Evolutionary conservation across 2,888 invertebrate genomes (phyloP).

Genomic region (Ryuthela nishihirai): DNA sequence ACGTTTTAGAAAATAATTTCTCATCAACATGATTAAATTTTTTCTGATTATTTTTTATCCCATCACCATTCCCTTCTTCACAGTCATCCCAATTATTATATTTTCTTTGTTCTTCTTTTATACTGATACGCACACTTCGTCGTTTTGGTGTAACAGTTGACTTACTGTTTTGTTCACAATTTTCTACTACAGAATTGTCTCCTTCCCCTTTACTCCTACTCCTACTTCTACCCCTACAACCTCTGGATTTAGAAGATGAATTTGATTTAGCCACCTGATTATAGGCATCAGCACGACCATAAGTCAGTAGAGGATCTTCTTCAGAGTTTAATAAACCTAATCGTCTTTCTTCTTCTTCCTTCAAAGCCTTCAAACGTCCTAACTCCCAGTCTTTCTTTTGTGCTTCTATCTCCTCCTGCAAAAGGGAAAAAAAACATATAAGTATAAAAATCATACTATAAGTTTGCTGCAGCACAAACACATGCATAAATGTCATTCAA

Average conservation of each 20-base stretch:
- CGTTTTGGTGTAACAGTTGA: slow-evolving; percentile 22
- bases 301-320: slow-evolving; percentile 64
- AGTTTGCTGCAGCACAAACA: too few relatives aligned
- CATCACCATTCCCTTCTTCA: slow-evolving; percentile 7
- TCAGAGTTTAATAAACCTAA: slow-evolving; percentile 50
- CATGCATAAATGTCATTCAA: too few relatives aligned
- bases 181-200: background rate
- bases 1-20: background rate
- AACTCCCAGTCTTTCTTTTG: slow-evolving; percentile 85
- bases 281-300: slow-evolving; percentile 69
- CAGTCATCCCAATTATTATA: slow-evolving; percentile 9
- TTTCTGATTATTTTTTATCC: background rate
- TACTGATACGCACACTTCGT: slow-evolving; percentile 16
- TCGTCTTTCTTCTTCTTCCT: slow-evolving; percentile 55
- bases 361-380: slow-evolving; percentile 59
- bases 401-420: slow-evolving; percentile 66
- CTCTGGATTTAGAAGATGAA: slow-evolving; percentile 8
- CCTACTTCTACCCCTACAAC: too few relatives aligned
- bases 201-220: background rate
- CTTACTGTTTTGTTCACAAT: background rate
- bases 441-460: too few relatives aligned
- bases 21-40: slow-evolving; percentile 3
- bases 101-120: slow-evolving; percentile 6
- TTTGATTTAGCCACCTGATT: slow-evolving; percentile 73
- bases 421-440: slow-evolving; percentile 3